Evolutionary conservation across 2,113 vertebrate genomes (phyloP).

Genomic region (Orthochromis malagaraziensis): DNA sequence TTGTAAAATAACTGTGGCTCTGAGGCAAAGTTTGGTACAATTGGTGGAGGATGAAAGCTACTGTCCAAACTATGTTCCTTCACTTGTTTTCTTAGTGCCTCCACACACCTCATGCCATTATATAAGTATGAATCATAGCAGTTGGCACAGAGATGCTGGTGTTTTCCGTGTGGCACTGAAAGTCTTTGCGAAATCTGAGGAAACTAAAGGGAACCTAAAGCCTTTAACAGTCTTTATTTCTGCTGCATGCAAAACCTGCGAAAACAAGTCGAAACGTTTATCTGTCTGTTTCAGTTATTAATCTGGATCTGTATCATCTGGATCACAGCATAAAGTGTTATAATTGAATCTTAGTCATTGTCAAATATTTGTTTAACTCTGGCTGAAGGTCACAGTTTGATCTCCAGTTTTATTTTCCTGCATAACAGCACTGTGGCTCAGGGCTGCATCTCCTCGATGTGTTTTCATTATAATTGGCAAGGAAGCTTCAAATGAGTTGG

Average conservation of each 20-base stretch:
- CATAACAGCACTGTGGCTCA: neutral
- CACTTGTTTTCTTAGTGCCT: neutral
- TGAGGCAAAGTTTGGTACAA: neutral
- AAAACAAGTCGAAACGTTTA: neutral
- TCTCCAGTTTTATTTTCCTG: neutral
- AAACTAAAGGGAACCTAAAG: neutral
- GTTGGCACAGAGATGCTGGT: neutral
- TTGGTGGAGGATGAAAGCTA: neutral
- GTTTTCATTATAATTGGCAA: neutral
- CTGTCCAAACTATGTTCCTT: neutral
- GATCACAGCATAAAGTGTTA: neutral
- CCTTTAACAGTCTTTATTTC: neutral
- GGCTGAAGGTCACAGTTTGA: neutral
- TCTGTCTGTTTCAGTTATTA: neutral
- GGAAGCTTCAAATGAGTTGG: neutral
- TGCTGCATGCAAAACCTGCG: neutral
- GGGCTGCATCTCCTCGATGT: neutral
- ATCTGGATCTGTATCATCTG: neutral
- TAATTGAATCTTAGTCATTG: neutral
- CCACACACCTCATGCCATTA: neutral
- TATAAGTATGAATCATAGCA: neutral
- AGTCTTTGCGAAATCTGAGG: neutral
- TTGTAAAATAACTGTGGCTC: neutral
- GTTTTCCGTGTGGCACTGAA: neutral
- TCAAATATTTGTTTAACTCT: neutral